Evolutionary conservation across 2,797 vertebrate species (phyloP).

Genomic region (Neosilurus hyrtlii): DNA sequence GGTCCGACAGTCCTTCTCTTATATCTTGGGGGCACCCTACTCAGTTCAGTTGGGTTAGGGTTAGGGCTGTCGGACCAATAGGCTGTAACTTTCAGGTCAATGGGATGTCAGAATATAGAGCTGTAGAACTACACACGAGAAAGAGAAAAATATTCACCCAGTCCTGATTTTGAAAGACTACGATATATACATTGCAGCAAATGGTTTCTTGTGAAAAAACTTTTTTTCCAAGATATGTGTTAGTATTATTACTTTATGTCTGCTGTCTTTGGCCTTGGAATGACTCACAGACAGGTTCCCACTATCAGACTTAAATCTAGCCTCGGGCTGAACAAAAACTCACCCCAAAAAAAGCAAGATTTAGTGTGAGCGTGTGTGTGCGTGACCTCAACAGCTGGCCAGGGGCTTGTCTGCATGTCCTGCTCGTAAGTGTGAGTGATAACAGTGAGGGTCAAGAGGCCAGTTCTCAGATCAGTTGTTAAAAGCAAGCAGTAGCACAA

Average conservation of each 20-base stretch:
- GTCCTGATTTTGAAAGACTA: neutral
- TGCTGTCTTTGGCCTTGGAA: slow-evolving; percentile 8
- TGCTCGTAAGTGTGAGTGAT: slow-evolving; percentile 42
- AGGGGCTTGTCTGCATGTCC: slow-evolving; percentile 22
- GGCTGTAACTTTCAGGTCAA: too few species aligned
- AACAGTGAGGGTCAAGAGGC: slow-evolving; percentile 29
- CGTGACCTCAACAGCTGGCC: slow-evolving; percentile 30
- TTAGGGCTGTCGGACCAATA: too few species aligned
- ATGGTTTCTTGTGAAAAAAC: neutral
- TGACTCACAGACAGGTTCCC: neutral
- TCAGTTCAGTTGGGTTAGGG: too few species aligned
- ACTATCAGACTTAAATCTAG: neutral
- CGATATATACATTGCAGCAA: neutral
- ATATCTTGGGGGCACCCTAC: too few species aligned
- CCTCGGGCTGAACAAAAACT: neutral
- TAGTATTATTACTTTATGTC: slow-evolving; percentile 12
- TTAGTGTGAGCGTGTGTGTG: neutral
- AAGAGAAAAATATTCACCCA: neutral
- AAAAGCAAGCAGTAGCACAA: slow-evolving; percentile 23
- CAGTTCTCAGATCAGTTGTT: slow-evolving; percentile 49
- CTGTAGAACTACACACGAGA: too few species aligned
- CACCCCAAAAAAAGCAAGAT: neutral
- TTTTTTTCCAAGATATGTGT: neutral
- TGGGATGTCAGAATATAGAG: too few species aligned
- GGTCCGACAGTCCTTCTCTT: too few species aligned